Conservation (phyloP, 2,888 invertebrate species). For the Cosmia pyralina region DNA sequence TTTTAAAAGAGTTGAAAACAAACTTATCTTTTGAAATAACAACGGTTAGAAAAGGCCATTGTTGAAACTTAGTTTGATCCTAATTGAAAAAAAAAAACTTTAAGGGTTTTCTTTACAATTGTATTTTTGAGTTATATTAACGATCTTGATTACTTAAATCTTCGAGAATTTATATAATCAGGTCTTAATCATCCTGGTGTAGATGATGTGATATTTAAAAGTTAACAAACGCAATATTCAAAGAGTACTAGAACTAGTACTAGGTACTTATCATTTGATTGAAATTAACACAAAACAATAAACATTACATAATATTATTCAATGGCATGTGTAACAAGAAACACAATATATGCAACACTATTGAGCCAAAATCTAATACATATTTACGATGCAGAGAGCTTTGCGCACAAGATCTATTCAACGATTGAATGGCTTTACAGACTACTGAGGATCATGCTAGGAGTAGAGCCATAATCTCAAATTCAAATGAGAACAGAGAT, state of each 20-base stretch:
- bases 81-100: constrained; percentile 9
- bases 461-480: neutral
- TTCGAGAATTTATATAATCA: neutral
- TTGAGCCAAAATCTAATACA: constrained; percentile 5
- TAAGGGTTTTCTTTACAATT: neutral
- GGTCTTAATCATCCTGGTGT: too few relatives aligned
- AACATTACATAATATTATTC: neutral
- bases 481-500: neutral
- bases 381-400: constrained; percentile 20
- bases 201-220: neutral
- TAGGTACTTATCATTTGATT: neutral
- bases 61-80: neutral
- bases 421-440: constrained; percentile 8
- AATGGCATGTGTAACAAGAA: neutral
- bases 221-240: neutral
- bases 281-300: neutral
- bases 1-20: constrained; percentile 12
- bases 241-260: too few relatives aligned
- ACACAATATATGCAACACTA: neutral
- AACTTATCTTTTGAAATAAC: constrained; percentile 14
- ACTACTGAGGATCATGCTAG: neutral
- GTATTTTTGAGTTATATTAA: neutral
- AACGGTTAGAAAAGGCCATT: constrained; percentile 9
- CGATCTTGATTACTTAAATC: neutral
- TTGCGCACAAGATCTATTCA: constrained; percentile 9